Conservation (phyloP, 2,888 invertebrate species). For the Rhogogaster chlorosoma region DNA sequence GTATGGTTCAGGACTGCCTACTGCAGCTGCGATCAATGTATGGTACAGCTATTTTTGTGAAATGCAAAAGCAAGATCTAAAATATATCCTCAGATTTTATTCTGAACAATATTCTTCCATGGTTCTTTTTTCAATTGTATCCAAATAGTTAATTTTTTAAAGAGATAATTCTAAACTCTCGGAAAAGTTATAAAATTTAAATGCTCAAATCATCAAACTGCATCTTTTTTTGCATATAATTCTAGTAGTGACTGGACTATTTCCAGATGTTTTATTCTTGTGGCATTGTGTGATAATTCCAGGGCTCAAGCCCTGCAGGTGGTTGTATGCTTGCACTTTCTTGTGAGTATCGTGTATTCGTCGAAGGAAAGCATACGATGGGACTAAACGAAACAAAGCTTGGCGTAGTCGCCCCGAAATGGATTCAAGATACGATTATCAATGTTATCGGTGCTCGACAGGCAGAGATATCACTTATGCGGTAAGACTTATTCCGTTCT, state of each 20-base stretch:
- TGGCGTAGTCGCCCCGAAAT: slow-evolving; percentile 88
- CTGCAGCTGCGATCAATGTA: slow-evolving; percentile 92
- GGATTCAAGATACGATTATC: slow-evolving; percentile 79
- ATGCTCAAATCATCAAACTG: not conserved
- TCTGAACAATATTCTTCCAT: not conserved
- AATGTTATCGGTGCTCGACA: slow-evolving; percentile 81
- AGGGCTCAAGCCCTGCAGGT: slow-evolving; percentile 80
- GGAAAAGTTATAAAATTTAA: not conserved
- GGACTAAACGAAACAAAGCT: slow-evolving; percentile 93
- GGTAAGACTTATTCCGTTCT: slow-evolving; percentile 57
- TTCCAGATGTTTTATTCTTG: not conserved
- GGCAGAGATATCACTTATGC: slow-evolving; percentile 85
- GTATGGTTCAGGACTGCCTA: slow-evolving; percentile 85
- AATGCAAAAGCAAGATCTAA: not conserved
- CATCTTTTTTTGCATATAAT: not conserved
- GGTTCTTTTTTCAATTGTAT: not conserved
- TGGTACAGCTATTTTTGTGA: slow-evolving; percentile 61
- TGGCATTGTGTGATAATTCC: not conserved
- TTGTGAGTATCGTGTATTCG: slow-evolving; percentile 93
- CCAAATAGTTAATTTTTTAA: not conserved
- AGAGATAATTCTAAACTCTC: not conserved
- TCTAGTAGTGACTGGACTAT: not conserved
- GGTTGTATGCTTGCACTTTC: slow-evolving; percentile 89
- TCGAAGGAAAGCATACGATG: slow-evolving; percentile 86
- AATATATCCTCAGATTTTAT: not conserved